A percentile compares a stretch with the other conserved stretches of the same genome.
Conservation (phyloP, 1,140 invertebrate species). For the Tetranychus cinnabarinus region DNA sequence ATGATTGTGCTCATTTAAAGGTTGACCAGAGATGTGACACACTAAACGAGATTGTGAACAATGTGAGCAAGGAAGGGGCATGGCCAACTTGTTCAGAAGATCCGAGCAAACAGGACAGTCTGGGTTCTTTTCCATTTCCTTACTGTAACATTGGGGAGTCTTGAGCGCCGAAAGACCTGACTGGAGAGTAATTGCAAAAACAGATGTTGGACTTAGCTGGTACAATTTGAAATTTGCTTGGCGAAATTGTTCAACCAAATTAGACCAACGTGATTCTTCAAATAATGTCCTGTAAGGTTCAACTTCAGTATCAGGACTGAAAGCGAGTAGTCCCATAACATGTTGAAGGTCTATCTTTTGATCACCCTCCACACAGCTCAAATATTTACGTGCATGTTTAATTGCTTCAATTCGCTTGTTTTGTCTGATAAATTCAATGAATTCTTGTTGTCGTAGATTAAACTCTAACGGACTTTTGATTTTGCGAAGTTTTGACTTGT, state of each 20-base stretch:
- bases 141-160: slow-evolving; percentile 41
- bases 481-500: slow-evolving; percentile 82
- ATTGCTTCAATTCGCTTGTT: slow-evolving; percentile 72
- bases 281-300: slow-evolving; percentile 38
- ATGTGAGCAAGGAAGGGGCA: slow-evolving; percentile 72
- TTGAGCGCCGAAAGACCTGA: slow-evolving; percentile 83
- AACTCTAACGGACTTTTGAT: slow-evolving; percentile 44
- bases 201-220: slow-evolving; percentile 67
- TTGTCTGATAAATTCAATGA: slow-evolving; percentile 71
- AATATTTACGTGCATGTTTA: slow-evolving; percentile 74
- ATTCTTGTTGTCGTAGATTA: slow-evolving; percentile 77
- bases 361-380: slow-evolving; percentile 58
- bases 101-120: slow-evolving; percentile 82
- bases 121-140: slow-evolving; percentile 32
- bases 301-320: slow-evolving; percentile 45
- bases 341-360: slow-evolving; percentile 49
- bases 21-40: slow-evolving; percentile 64
- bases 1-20: slow-evolving; percentile 91
- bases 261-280: slow-evolving; percentile 44
- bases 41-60: slow-evolving; percentile 82
- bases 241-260: slow-evolving; percentile 67
- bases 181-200: slow-evolving; percentile 69
- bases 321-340: slow-evolving; percentile 83
- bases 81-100: slow-evolving; percentile 62
- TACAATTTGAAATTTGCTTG: slow-evolving; percentile 80